These are phyloP conservation scores for Bovichtus diacanthus DNA, from an alignment of 2,797 vertebrate genomes.

Conservation along the genomic window DNA sequence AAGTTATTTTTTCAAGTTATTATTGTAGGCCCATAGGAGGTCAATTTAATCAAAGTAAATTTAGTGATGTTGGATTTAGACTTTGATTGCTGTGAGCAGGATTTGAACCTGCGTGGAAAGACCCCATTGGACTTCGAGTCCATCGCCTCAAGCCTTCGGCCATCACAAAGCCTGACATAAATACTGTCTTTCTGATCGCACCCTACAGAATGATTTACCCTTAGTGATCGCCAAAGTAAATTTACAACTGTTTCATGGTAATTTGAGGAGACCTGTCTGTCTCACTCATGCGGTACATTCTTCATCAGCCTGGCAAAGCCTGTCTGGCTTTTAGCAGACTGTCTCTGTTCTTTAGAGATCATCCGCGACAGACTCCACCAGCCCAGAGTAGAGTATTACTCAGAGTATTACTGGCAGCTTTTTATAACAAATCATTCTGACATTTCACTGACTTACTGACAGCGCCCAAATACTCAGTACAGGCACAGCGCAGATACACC, in stretches of 20 bases:
- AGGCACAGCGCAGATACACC: neutral
- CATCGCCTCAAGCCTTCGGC: too few relatives aligned
- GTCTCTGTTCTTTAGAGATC: constrained; percentile 6
- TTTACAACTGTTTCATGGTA: neutral
- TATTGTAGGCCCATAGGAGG: too few relatives aligned
- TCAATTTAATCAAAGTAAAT: too few relatives aligned
- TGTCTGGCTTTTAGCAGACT: neutral
- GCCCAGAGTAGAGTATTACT: neutral
- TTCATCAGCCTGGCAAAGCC: neutral
- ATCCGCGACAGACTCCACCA: constrained; percentile 1
- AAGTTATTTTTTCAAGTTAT: too few relatives aligned
- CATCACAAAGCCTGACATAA: too few relatives aligned
- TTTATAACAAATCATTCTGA: constrained; percentile 13
- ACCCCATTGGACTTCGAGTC: too few relatives aligned
- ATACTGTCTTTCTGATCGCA: neutral
- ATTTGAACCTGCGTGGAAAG: too few relatives aligned
- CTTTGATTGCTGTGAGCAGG: too few relatives aligned
- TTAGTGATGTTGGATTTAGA: too few relatives aligned
- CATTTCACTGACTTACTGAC: constrained; percentile 13
- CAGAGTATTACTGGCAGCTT: too few relatives aligned
- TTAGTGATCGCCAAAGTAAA: neutral
- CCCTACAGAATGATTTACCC: neutral
- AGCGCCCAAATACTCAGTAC: neutral
- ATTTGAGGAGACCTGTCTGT: neutral
- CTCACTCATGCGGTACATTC: neutral